These are phyloP conservation scores for Caprella mutica DNA, from an alignment of 2,888 invertebrate genomes.

Conservation along the genomic window DNA sequence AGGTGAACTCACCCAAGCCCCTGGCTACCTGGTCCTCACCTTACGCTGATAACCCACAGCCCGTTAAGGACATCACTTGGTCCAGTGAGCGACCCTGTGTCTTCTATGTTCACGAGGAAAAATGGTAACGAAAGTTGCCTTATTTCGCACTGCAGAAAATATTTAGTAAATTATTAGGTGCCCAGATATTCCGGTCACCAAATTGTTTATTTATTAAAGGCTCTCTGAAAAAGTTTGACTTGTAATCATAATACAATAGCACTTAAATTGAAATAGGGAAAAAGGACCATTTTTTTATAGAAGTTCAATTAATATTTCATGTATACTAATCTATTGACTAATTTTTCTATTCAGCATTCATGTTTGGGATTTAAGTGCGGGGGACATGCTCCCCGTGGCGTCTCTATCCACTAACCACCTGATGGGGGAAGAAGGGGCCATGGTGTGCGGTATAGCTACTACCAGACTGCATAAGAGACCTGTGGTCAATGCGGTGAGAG, in stretches of 20 bases:
- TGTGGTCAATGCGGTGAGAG: conserved; percentile 6
- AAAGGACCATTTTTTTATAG: no score
- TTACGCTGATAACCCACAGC: conserved; percentile 9
- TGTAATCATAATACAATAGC: no score
- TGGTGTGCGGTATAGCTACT: conserved; percentile 1
- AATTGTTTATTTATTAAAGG: no score
- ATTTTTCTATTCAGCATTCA: conserved; percentile 20
- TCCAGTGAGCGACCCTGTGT: conserved; percentile 33
- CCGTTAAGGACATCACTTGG: conserved; percentile 27
- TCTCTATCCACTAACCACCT: conserved; percentile 23
- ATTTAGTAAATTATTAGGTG: no score
- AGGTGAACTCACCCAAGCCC: conserved; percentile 15
- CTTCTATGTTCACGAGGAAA: conserved; percentile 29
- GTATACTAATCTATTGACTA: background rate
- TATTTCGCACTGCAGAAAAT: no score
- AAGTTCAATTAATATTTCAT: no score
- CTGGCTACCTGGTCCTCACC: conserved; percentile 27
- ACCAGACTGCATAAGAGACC: conserved; percentile 4
- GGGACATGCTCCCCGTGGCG: conserved; percentile 32
- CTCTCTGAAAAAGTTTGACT: no score
- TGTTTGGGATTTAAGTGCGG: conserved; percentile 34
- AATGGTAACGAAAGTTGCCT: no score
- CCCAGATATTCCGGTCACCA: no score
- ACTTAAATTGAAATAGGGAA: no score
- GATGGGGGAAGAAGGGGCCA: conserved; percentile 10